Conservation (phyloP, 2,888 invertebrate species). For the Cosmia trapezina region DNA sequence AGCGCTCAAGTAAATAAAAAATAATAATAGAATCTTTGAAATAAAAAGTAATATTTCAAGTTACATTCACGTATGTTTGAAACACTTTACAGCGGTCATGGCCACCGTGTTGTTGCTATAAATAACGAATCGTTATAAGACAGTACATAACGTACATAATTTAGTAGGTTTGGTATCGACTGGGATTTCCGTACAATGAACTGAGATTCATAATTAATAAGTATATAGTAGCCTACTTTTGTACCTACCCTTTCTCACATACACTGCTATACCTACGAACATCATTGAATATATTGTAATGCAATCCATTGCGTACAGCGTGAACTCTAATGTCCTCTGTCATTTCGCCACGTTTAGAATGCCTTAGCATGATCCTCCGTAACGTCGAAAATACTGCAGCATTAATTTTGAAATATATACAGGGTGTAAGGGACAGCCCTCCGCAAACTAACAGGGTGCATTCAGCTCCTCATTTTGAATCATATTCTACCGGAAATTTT, state of each 20-base stretch:
- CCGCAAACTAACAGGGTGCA: no score
- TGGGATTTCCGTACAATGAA: constrained; percentile 40
- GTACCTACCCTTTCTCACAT: background rate
- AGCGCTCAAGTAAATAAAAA: constrained; percentile 1
- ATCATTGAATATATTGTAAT: background rate
- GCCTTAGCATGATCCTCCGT: no score
- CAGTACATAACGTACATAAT: constrained; percentile 45
- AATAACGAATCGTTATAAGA: constrained; percentile 56
- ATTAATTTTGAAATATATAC: no score
- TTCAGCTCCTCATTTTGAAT: no score
- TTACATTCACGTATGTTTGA: constrained; percentile 20
- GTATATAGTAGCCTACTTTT: background rate
- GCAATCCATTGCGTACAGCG: background rate
- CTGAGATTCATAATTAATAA: constrained; percentile 7
- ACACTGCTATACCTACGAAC: no score
- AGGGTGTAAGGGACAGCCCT: no score
- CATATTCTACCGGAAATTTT: no score
- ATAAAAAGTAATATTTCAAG: constrained; percentile 9
- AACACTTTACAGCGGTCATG: constrained; percentile 43
- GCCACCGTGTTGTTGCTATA: constrained; percentile 36
- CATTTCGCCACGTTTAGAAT: background rate
- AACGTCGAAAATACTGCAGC: no score
- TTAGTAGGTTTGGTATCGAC: constrained; percentile 45
- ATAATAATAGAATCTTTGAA: constrained; percentile 14
- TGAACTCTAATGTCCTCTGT: no score